phyloP scores from a whole-genome alignment of 2,888 invertebrate species.

The Drosophila flavopinicola region DNA sequence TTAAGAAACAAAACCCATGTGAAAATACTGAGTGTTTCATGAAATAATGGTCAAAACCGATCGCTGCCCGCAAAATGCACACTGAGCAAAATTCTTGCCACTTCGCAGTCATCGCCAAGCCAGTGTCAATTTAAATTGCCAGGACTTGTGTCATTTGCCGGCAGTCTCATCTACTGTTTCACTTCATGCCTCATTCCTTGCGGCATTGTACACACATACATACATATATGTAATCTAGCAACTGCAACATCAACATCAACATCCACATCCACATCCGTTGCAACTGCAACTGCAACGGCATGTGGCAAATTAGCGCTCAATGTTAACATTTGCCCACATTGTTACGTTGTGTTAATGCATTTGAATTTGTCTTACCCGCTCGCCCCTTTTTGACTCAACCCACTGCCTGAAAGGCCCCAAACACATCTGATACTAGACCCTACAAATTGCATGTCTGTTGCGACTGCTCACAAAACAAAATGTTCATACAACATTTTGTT shows the following conservation, averaged over 20 bases:
- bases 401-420: no score
- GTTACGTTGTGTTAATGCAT: constrained; percentile 73
- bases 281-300: constrained; percentile 31
- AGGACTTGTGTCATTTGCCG: constrained; percentile 21
- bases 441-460: not conserved
- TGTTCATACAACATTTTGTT: no score
- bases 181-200: not conserved
- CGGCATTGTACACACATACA: not conserved
- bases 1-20: no score
- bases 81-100: not conserved
- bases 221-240: constrained; percentile 1
- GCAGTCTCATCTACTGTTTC: constrained; percentile 1
- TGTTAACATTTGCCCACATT: constrained; percentile 75
- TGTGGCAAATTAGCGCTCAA: constrained; percentile 71
- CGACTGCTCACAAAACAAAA: not conserved
- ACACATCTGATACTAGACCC: not conserved
- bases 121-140: constrained; percentile 32
- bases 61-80: no score
- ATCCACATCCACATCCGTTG: no score
- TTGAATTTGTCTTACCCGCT: constrained; percentile 52
- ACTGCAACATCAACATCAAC: constrained; percentile 20
- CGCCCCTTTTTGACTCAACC: not conserved
- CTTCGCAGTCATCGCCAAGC: not conserved
- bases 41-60: no score
- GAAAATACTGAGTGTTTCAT: no score